A percentile compares a stretch with the other conserved stretches of the same genome.
Evolutionary conservation across 2,113 vertebrate genomes (phyloP).

Genomic region (Vombatus ursinus): DNA sequence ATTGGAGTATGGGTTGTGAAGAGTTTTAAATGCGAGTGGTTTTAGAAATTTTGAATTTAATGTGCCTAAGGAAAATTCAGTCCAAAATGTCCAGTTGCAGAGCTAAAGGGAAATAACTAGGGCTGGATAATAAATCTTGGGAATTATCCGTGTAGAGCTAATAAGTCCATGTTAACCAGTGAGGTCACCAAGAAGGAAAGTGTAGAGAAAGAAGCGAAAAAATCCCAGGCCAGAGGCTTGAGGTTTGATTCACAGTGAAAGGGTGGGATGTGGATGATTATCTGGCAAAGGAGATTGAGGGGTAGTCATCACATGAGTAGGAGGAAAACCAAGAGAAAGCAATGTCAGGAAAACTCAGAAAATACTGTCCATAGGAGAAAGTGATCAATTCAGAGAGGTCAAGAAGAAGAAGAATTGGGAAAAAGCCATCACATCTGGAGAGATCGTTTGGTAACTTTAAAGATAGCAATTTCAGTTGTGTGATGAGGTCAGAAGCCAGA

Average conservation of each 20-base stretch:
- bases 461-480: not conserved
- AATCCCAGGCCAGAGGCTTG: too few species aligned
- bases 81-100: not conserved
- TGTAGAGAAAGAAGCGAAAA: too few species aligned
- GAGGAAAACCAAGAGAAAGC: not conserved
- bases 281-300: too few species aligned
- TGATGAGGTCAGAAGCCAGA: not conserved
- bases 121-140: not conserved
- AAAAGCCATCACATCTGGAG: not conserved
- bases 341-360: not conserved
- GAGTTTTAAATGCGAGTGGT: not conserved
- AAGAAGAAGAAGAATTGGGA: not conserved
- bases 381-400: not conserved
- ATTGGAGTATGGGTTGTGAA: not conserved
- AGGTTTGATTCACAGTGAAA: too few species aligned
- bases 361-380: not conserved
- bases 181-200: too few species aligned
- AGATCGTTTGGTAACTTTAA: not conserved
- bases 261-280: too few species aligned
- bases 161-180: not conserved
- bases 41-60: not conserved
- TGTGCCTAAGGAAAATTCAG: not conserved
- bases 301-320: not conserved
- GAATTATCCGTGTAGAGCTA: not conserved
- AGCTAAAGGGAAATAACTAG: not conserved